These are phyloP conservation scores for Lysandra coridon DNA, from an alignment of 2,888 invertebrate genomes.

Conservation along the genomic window DNA sequence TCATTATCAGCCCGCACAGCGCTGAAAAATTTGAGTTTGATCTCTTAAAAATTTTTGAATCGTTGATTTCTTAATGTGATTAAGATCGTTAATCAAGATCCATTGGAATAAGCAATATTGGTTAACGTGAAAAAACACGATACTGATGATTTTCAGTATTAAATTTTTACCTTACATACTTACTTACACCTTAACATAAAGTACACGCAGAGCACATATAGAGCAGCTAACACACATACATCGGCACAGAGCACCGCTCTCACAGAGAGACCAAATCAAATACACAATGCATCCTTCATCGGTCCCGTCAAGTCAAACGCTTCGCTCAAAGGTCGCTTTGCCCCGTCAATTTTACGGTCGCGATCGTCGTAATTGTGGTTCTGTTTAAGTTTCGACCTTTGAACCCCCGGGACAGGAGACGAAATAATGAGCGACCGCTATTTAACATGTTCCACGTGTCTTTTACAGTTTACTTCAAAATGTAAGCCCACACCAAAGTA, in stretches of 20 bases:
- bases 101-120: too few relatives aligned
- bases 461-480: neutral
- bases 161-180: too few relatives aligned
- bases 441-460: neutral
- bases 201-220: neutral
- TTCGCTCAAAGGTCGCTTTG: conserved; percentile 21
- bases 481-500: neutral
- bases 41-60: too few relatives aligned
- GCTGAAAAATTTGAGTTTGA: too few relatives aligned
- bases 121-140: neutral
- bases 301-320: conserved; percentile 1
- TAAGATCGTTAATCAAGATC: too few relatives aligned
- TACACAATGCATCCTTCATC: conserved; percentile 16
- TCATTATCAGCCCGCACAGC: too few relatives aligned
- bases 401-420: neutral
- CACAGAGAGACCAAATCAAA: neutral
- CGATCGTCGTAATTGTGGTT: conserved; percentile 26
- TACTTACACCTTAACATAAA: neutral
- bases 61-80: too few relatives aligned
- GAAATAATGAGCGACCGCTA: neutral
- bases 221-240: neutral
- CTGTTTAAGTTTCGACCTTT: conserved; percentile 21
- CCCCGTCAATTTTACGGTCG: conserved; percentile 15
- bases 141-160: neutral
- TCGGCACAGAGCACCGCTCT: neutral